Evolutionary conservation across 2,888 invertebrate genomes (phyloP), one percentile per base, ranked within the genome.

Genomic region (Nymphalis urticae): DNA sequence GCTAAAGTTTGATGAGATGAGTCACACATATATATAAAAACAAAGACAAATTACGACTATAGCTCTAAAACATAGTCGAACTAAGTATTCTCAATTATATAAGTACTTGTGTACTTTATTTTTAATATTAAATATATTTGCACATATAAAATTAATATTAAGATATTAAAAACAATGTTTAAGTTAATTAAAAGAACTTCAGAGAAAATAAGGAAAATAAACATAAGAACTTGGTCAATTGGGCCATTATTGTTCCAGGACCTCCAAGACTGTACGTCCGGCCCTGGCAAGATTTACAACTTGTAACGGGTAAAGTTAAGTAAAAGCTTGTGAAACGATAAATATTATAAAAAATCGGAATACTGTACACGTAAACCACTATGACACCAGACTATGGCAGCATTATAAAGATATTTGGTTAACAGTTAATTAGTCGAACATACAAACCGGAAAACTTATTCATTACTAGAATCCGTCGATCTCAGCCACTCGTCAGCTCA

Each of bases 331-430:
- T 42, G 13, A 42, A 42, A 42, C 42, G 42, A 42, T 42, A 42
- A 42, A 2, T 42, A 42, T 42, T 13, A 13, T 42, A 42, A 4
- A 13, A 42, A 42, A 10, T 42, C 13, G 42, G 13, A 42, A 42
- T 42, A 42, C 19, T 42, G n/a, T 19, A 58, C 58, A 58, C n/a
- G 8, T n/a, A 19, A 24, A 32, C 8, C 48, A 50, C 47, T 48
- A 68, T 71, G 68, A 71, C 68, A 70, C 65, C 63, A 67, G 59
- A 24, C 59, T 66, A 68, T 72, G 71, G 72, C 72, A 63, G 66
- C 53, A 53, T 60, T 62, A 59, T 47, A 56, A 60, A 72, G 68
- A 65, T 68, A 66, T 72, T 67, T 68, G 64, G 66, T 69, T 61
- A 66, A 60, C 50, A n/a, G 54, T 61, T 66, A 61, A 70, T 72